Conservation (phyloP, 1,140 invertebrate genomes). For the Aphis craccivora region DNA sequence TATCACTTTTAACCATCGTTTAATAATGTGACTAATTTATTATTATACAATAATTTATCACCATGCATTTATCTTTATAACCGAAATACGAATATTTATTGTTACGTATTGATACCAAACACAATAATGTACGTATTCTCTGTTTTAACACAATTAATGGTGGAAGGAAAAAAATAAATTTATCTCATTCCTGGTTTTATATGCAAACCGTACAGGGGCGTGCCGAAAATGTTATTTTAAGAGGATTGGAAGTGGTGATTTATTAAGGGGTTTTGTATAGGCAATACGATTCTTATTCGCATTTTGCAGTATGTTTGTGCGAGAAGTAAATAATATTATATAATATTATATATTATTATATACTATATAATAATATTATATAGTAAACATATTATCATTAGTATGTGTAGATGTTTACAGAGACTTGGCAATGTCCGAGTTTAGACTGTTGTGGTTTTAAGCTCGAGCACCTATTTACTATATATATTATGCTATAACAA, state of each 20-base stretch:
- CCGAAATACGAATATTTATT: neutral
- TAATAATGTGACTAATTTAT: neutral
- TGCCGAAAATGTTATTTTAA: constrained; percentile 8
- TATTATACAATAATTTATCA: neutral
- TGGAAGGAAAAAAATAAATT: neutral
- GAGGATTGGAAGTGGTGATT: neutral
- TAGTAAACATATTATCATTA: neutral
- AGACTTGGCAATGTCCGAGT: neutral
- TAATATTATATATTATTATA: too few species aligned
- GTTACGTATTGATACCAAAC: neutral
- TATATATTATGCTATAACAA: neutral
- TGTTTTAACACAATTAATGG: neutral
- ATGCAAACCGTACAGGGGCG: neutral
- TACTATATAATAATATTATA: too few species aligned
- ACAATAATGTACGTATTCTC: neutral
- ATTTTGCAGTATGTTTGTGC: neutral
- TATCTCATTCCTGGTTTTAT: neutral
- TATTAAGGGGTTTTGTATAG: neutral
- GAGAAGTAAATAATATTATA: neutral
- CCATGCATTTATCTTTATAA: neutral
- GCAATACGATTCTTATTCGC: neutral
- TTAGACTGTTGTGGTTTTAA: neutral
- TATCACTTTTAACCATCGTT: neutral
- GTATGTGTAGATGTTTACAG: neutral
- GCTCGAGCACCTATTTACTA: neutral